These are phyloP conservation scores for Pegoplata infirma DNA, from an alignment of 2,888 invertebrate species.

Conservation along the genomic window DNA sequence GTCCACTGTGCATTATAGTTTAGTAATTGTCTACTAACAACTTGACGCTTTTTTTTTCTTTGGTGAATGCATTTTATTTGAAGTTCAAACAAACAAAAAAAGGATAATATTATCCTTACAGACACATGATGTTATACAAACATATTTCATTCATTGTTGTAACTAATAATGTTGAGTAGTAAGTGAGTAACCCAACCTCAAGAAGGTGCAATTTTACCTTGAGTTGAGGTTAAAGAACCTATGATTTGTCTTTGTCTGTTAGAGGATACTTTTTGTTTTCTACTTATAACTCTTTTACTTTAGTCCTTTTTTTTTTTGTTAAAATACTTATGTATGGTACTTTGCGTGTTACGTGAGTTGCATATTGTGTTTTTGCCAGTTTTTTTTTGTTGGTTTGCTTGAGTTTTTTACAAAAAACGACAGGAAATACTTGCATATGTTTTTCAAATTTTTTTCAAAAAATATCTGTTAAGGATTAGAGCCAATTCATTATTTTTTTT, in stretches of 20 bases:
- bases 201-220: slow-evolving; percentile 62
- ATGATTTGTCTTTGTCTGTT: slow-evolving; percentile 61
- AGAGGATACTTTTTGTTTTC: slow-evolving; percentile 47
- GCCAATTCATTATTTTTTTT: slow-evolving; percentile 38
- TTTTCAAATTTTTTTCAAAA: slow-evolving; percentile 28
- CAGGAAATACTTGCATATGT: slow-evolving; percentile 62
- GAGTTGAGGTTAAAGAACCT: slow-evolving; percentile 68
- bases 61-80: slow-evolving; percentile 18
- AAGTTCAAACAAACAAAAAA: too few relatives aligned
- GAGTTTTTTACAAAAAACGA: slow-evolving; percentile 7
- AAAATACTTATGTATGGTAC: slow-evolving; percentile 24
- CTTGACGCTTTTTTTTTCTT: slow-evolving; percentile 49
- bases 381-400: not conserved
- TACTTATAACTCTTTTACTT: slow-evolving; percentile 47
- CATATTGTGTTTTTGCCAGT: slow-evolving; percentile 28
- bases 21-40: slow-evolving; percentile 70
- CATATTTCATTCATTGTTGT: slow-evolving; percentile 41
- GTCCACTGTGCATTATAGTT: too few relatives aligned
- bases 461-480: slow-evolving; percentile 47
- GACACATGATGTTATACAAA: slow-evolving; percentile 42
- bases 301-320: slow-evolving; percentile 27
- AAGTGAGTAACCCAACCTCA: slow-evolving; percentile 49
- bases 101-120: slow-evolving; percentile 58
- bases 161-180: slow-evolving; percentile 37
- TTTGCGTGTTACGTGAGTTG: slow-evolving; percentile 61